A percentile compares a stretch with the other conserved stretches of the same genome.
Evolutionary conservation across 2,888 invertebrate genomes (phyloP).

Genomic region (Euzetes globulus): DNA sequence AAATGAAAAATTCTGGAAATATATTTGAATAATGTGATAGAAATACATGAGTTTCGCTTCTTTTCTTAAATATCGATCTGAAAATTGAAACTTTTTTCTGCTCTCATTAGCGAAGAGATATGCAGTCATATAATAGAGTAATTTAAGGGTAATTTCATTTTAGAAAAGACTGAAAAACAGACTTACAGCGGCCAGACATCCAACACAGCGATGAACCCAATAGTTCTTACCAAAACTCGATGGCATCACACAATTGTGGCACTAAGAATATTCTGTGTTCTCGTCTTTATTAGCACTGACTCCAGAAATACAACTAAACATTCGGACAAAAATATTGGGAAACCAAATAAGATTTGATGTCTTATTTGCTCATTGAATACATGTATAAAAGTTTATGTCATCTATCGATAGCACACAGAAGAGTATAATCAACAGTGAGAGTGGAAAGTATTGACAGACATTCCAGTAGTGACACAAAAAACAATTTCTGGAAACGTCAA

Average conservation of each 20-base stretch:
- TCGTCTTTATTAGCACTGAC: too few species aligned
- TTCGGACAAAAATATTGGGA: background rate
- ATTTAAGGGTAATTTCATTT: background rate
- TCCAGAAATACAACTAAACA: too few species aligned
- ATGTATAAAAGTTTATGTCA: background rate
- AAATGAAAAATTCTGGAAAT: background rate
- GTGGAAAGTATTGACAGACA: background rate
- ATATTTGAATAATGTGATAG: background rate
- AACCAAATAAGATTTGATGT: background rate
- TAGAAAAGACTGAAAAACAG: background rate
- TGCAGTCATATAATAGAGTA: background rate
- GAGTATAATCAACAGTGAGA: background rate
- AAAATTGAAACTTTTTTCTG: background rate
- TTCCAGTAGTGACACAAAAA: background rate
- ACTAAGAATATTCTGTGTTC: too few species aligned
- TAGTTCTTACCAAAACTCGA: slow-evolving; percentile 33
- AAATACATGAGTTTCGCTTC: too few species aligned
- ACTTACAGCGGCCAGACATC: slow-evolving; percentile 31
- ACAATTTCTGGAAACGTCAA: background rate
- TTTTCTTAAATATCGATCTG: too few species aligned
- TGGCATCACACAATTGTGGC: slow-evolving; percentile 25
- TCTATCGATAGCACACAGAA: background rate
- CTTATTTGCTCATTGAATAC: background rate
- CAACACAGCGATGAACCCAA: slow-evolving; percentile 32
- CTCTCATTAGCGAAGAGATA: background rate